These are phyloP conservation scores for Eufriesea mexicana DNA, from an alignment of 1,140 invertebrate genomes.

Conservation along the genomic window DNA sequence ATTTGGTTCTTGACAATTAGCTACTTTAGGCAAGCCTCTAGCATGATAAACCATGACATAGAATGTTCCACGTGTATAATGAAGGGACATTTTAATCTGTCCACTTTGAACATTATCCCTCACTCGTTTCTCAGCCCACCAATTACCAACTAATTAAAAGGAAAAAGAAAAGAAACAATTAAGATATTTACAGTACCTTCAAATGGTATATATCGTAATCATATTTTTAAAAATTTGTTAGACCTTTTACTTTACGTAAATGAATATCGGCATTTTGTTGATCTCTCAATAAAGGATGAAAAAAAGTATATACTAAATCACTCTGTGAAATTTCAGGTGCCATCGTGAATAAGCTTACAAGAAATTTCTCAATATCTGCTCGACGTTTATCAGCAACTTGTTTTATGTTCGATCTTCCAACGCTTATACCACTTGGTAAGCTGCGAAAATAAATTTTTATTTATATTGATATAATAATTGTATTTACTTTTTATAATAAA, in stretches of 20 bases:
- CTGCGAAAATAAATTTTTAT: conserved; percentile 80
- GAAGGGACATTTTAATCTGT: conserved; percentile 92
- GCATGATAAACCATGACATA: conserved; percentile 95
- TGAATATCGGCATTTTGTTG: conserved; percentile 91
- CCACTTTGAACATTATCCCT: conserved; percentile 81
- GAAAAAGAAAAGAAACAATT: not conserved
- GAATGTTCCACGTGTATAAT: conserved; percentile 91
- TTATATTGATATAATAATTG: conserved; percentile 2
- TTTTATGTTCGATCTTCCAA: conserved; percentile 96
- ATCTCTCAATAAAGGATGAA: conserved; percentile 96
- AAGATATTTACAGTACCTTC: not conserved
- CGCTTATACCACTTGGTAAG: conserved; percentile 89
- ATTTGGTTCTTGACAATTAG: conserved; percentile 90
- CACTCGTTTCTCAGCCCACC: conserved; percentile 79
- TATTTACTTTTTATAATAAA: not conserved
- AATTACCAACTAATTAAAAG: conserved; percentile 76
- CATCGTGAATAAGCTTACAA: conserved; percentile 92
- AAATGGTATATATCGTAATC: not conserved
- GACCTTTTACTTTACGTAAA: conserved; percentile 86
- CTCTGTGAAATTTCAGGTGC: conserved; percentile 97
- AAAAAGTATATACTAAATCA: conserved; percentile 98
- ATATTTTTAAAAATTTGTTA: conserved; percentile 34
- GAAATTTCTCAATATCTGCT: conserved; percentile 93
- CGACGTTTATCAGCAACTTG: conserved; percentile 96
- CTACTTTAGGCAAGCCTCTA: conserved; percentile 89